Percentiles rank a stretch among this genome's conserved stretches.
These are phyloP conservation scores for Solea senegalensis DNA, from an alignment of 2,113 vertebrate genomes.

Conservation along the genomic window DNA sequence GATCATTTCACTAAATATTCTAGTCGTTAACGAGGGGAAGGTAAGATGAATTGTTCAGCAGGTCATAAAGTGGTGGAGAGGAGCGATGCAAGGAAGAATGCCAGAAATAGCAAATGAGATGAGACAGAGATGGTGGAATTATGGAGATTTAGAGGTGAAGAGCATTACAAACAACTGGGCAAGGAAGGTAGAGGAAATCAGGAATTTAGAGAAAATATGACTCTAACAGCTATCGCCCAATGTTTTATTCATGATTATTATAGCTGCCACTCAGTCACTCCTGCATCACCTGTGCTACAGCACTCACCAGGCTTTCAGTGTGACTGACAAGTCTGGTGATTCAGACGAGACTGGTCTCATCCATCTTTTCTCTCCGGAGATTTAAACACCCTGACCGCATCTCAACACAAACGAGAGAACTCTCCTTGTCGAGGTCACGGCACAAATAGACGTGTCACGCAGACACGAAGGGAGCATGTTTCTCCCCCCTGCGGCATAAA, in stretches of 20 bases:
- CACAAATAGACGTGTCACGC: background rate
- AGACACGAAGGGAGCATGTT: slow-evolving; percentile 17
- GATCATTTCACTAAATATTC: background rate
- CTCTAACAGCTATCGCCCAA: slow-evolving; percentile 19
- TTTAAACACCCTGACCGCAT: slow-evolving; percentile 35
- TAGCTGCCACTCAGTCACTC: slow-evolving; percentile 11
- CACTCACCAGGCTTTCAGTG: slow-evolving; percentile 21
- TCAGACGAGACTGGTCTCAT: slow-evolving; percentile 17
- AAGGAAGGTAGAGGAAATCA: slow-evolving; percentile 2
- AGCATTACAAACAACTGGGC: slow-evolving; percentile 10
- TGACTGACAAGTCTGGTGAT: slow-evolving; percentile 63
- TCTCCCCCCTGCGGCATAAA: slow-evolving; percentile 25
- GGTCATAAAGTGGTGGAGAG: background rate
- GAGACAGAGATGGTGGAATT: slow-evolving; percentile 18
- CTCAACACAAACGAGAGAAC: slow-evolving; percentile 31
- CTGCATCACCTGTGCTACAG: slow-evolving; percentile 35
- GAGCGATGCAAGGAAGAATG: background rate
- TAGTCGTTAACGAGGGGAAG: slow-evolving; percentile 13
- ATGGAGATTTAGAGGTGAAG: background rate
- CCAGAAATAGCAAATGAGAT: slow-evolving; percentile 27
- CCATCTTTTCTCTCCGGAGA: slow-evolving; percentile 34
- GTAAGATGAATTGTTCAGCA: background rate
- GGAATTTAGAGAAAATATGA: slow-evolving; percentile 6
- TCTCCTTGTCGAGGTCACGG: slow-evolving; percentile 12
- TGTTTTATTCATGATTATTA: slow-evolving; percentile 62